Conservation (phyloP, 2,888 invertebrate genomes). For the Sphaerophoria taeniata region DNA sequence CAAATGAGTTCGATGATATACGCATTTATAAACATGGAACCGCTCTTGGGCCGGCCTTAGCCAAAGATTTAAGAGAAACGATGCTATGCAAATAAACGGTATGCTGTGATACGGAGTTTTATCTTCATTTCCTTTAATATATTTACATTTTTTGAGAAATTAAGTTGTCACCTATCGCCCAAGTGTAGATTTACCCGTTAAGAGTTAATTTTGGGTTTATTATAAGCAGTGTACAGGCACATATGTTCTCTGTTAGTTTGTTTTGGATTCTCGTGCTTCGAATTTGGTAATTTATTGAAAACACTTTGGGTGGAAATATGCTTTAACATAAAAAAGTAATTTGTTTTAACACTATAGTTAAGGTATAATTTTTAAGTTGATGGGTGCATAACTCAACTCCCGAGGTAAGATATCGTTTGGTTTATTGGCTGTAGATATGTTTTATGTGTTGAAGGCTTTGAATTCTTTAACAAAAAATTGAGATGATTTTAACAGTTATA, state of each 20-base stretch:
- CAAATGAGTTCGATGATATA: conserved; percentile 73
- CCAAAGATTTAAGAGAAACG: conserved; percentile 42
- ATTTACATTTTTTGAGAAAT: conserved; percentile 61
- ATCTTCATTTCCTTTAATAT: conserved; percentile 68
- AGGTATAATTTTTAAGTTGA: conserved; percentile 48
- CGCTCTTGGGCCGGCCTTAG: conserved; percentile 48
- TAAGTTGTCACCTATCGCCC: conserved; percentile 70
- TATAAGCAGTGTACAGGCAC: conserved; percentile 26
- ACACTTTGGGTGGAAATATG: conserved; percentile 54
- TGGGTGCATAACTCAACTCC: conserved; percentile 48
- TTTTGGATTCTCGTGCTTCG: conserved; percentile 28
- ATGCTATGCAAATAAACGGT: conserved; percentile 54
- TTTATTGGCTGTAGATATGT: conserved; percentile 16
- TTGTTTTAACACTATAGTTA: conserved; percentile 56
- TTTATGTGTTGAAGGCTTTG: conserved; percentile 17
- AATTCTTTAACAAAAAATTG: conserved; percentile 5
- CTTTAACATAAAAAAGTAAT: conserved; percentile 68
- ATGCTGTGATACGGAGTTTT: conserved; percentile 58
- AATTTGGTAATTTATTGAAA: conserved; percentile 53
- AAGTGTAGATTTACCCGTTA: conserved; percentile 70
- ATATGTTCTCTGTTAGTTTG: conserved; percentile 35
- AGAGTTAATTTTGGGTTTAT: conserved; percentile 60
- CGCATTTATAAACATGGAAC: conserved; percentile 72
- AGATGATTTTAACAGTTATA: conserved; percentile 3
- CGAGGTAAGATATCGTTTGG: conserved; percentile 7